phyloP scores from a whole-genome alignment of 2,888 invertebrate genomes.

The Eucera pruinosa region DNA sequence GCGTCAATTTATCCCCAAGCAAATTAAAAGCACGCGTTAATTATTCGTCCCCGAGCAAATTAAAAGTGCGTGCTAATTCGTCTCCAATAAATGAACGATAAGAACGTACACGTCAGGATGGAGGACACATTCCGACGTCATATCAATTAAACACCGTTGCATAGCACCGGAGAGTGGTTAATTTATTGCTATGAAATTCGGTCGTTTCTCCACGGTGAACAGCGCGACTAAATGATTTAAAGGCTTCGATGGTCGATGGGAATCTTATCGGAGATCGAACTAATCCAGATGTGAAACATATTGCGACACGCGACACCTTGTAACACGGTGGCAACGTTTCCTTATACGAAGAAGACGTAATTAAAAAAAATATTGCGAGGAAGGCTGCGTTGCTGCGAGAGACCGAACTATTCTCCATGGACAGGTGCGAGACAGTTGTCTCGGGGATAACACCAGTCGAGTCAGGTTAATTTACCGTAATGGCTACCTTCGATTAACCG shows the following conservation, averaged over 20 bases:
- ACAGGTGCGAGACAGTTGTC: slow-evolving; percentile 60
- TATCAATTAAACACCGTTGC: slow-evolving; percentile 1
- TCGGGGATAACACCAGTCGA: slow-evolving; percentile 32
- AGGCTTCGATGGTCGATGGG: slow-evolving; percentile 13
- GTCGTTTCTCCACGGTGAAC: neutral
- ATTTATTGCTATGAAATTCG: slow-evolving; percentile 42
- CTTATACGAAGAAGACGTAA: slow-evolving; percentile 32
- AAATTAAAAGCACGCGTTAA: too few species aligned
- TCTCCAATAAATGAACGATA: too few species aligned
- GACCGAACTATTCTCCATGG: slow-evolving; percentile 42
- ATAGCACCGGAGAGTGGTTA: neutral
- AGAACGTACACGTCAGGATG: too few species aligned
- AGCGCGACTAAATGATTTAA: slow-evolving; percentile 55
- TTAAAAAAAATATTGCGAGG: slow-evolving; percentile 42
- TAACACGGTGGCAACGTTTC: slow-evolving; percentile 13
- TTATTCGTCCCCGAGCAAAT: too few species aligned
- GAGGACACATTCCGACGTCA: too few species aligned
- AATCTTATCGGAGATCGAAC: slow-evolving; percentile 45
- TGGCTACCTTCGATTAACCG: slow-evolving; percentile 55
- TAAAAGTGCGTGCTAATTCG: too few species aligned
- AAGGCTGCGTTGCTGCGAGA: neutral
- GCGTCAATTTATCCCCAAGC: too few species aligned
- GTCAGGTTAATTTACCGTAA: slow-evolving; percentile 44
- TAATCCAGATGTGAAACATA: slow-evolving; percentile 36
- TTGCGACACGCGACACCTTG: slow-evolving; percentile 26